Evolutionary conservation across 2,797 vertebrate species (phyloP).

Genomic region (Eulemur rubriventer): DNA sequence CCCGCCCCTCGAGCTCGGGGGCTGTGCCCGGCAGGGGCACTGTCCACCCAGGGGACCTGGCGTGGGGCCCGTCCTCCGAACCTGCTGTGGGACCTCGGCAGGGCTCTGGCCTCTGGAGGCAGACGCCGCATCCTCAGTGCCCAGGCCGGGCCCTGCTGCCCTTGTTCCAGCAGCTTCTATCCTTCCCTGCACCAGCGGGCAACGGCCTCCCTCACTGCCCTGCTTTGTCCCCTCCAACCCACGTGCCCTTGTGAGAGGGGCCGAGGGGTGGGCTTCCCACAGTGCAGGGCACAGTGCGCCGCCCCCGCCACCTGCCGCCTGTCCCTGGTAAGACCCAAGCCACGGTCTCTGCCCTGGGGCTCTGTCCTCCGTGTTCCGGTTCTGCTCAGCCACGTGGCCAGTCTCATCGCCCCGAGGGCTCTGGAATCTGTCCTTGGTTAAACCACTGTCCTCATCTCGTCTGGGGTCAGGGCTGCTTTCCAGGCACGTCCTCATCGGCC

Average conservation of each 20-base stretch:
- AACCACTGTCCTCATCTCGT: too few species aligned
- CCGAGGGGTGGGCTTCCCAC: not conserved
- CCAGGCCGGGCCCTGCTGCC: too few species aligned
- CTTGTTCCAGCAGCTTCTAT: not conserved
- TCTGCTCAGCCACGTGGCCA: too few species aligned
- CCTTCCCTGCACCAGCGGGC: not conserved
- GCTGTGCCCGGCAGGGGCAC: not conserved
- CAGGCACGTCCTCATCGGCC: not conserved
- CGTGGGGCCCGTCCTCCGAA: not conserved
- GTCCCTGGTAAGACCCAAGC: not conserved
- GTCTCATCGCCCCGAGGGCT: too few species aligned
- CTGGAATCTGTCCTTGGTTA: not conserved
- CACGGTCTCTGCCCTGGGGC: not conserved
- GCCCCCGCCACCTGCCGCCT: not conserved
- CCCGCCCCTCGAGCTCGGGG: fast-evolving
- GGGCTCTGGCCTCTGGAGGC: not conserved
- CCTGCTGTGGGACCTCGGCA: not conserved
- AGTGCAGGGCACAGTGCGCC: not conserved
- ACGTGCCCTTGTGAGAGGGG: too few species aligned
- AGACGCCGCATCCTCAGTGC: not conserved
- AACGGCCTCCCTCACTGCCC: not conserved
- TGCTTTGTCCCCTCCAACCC: not conserved
- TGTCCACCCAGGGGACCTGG: not conserved
- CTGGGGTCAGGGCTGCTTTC: not conserved
- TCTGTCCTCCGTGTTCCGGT: not conserved